A percentile compares a stretch with the other conserved stretches of the same genome.
phyloP scores from a whole-genome alignment of 2,888 invertebrate genomes.

The Drosophila falleni region DNA sequence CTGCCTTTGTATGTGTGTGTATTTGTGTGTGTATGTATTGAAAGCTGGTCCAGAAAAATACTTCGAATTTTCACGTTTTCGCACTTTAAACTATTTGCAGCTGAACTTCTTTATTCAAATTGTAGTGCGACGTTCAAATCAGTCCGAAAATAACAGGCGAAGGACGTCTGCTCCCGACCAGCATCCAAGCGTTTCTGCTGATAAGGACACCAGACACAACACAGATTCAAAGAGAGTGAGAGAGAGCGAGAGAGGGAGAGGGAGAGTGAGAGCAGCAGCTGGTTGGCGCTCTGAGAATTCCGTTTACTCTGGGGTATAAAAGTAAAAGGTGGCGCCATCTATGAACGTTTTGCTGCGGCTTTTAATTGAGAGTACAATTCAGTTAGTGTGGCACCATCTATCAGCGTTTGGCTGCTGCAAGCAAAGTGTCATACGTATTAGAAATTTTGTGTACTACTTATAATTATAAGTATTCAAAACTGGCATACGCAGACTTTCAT shows the following conservation, averaged over 20 bases:
- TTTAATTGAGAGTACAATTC: too few relatives aligned
- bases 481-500: background rate
- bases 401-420: background rate
- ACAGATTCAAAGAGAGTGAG: background rate
- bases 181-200: constrained; percentile 78
- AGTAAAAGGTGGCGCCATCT: constrained; percentile 45
- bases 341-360: background rate
- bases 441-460: too few relatives aligned
- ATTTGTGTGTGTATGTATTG: constrained; percentile 4
- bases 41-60: constrained; percentile 3
- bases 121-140: background rate
- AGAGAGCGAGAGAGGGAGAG: background rate
- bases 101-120: constrained; percentile 8
- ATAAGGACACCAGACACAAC: constrained; percentile 61
- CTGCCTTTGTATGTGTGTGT: background rate
- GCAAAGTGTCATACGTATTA: background rate
- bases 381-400: background rate
- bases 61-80: constrained; percentile 49
- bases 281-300: constrained; percentile 3
- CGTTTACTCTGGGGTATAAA: background rate
- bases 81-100: constrained; percentile 62
- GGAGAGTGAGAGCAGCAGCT: background rate
- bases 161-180: constrained; percentile 66
- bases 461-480: too few relatives aligned
- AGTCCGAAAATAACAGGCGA: background rate